Base-by-base conservation (phyloP, 2,113 vertebrate species). In the Dasyprocta punctata region DNA sequence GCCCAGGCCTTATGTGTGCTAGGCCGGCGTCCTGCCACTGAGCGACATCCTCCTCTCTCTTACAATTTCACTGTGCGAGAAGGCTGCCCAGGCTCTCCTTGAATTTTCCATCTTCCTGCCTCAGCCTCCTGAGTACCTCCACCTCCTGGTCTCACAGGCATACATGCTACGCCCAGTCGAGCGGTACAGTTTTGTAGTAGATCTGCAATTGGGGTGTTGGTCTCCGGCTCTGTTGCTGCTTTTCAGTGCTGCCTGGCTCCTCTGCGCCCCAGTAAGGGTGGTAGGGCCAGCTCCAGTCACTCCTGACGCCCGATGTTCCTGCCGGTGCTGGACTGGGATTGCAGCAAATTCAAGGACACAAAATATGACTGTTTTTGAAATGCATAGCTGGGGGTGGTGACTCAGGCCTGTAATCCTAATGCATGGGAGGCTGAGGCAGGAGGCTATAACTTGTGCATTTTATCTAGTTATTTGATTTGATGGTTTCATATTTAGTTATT, bases 151-250 rank as follows among this genome's bases (percentile, higher is more conserved):
- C 28, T 80, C 47, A 11, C 14, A 47, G 75, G 28, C 19, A 38
- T 41, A 14, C 28, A 28, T 26, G 13, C 41, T 4, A 3, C 2
- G 20, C 26, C 20, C 3, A 2, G 1, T 38, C 12, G 2, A 9
- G 44, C 14, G 30, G 26, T 47, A 22, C 11, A 13, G 13, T 22
- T 89, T 78, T 30, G 20, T 33, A 13, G 13, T 61, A 47, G 44
- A 3, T 87, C 41, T 91, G 26, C 56, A 63, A 30, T 38, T 22
- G 56, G 54, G 14, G 9, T 38, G 2, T 56, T 67, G 56, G 9
- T 82, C 47, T 22, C 56, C n/a, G 26, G 7, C 60, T 33, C 47
- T 28, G 67, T 47, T 13, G 0, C 54, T 41, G 47, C 36, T 56
- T 4, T 56, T 5, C 3, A 6, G 44, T 28, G 38, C 44, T 33